Evolutionary conservation across 2,888 invertebrate species (phyloP), one percentile per base, ranked within the genome.

Genomic region (Dryobotodes eremita): DNA sequence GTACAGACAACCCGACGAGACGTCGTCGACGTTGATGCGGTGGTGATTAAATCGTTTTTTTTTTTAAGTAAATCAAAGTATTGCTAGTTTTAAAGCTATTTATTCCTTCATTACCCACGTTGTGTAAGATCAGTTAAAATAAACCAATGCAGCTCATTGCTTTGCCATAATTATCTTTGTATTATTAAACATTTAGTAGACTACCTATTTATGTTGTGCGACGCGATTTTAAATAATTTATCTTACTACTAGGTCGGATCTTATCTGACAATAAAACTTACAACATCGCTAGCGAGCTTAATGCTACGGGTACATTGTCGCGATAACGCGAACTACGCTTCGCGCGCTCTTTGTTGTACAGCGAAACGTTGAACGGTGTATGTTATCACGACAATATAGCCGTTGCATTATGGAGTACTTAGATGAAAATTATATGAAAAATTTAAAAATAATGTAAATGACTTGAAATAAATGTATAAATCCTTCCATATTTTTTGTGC

Each of bases 211-310:
- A 65, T 61, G 36, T 69, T 42, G 31, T 71, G 31, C 57, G 50
- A 66, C 17, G 15, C 17, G 13, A 57, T 79, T 71, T 36, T 23
- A 48, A 15, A 64, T 64, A 20, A 17, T 36, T 62, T 64, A 42
- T 61, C 36, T 46, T 80, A n/a, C 20, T 36, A 48, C 23, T 75
- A 68, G 36, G 76, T 88, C 78, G n/a, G 86, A 80, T 83, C 26
- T 69, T 80, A 84, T 84, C 82, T 77, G 84, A 88, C 84, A 76
- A 79, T 82, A 80, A 86, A 84, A 48, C 20, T 70, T 87, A 85
- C 73, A 79, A 69, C 55, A 46, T 76, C 17, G 17, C 57, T 64
- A 59, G 64, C 68, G 46, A 61, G 50, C 68, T 64, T 61, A 66
- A 46, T 42, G 42, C 42, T 42, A 42, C 42, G 42, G 42, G 4